Evolutionary conservation across 2,113 vertebrate genomes (phyloP).

Genomic region (Hyperoodon ampullatus): DNA sequence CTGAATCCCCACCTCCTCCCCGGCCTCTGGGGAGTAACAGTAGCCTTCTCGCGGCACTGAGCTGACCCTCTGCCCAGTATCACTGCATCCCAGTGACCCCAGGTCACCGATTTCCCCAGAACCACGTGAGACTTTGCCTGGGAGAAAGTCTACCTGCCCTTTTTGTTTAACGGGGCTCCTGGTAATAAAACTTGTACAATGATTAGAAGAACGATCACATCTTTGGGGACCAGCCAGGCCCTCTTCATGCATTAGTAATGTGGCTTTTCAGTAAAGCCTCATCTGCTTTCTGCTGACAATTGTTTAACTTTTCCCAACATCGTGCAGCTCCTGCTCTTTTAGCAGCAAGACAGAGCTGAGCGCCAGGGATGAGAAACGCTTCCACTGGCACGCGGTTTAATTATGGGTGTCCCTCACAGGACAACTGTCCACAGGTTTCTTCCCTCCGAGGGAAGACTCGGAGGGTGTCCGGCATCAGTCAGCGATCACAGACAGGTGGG

Average conservation of each 20-base stretch:
- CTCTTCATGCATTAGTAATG: slow-evolving; percentile 81
- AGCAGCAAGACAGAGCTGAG: slow-evolving; percentile 74
- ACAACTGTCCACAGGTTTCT: slow-evolving; percentile 71
- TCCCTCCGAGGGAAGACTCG: slow-evolving; percentile 63
- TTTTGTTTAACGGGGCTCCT: slow-evolving; percentile 57
- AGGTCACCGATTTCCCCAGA: slow-evolving; percentile 63
- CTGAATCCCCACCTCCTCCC: slow-evolving; percentile 11
- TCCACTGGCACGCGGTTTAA: slow-evolving; percentile 77
- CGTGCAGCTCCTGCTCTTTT: slow-evolving; percentile 68
- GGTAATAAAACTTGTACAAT: slow-evolving; percentile 71
- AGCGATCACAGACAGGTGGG: slow-evolving; percentile 59
- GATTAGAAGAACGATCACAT: slow-evolving; percentile 75
- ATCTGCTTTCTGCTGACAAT: slow-evolving; percentile 77
- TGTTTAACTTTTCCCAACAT: slow-evolving; percentile 81
- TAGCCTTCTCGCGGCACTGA: not conserved
- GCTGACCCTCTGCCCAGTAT: slow-evolving; percentile 37
- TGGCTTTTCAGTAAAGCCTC: slow-evolving; percentile 77
- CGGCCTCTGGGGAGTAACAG: slow-evolving; percentile 58
- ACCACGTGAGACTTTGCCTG: not conserved
- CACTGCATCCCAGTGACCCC: not conserved
- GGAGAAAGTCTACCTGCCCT: slow-evolving; percentile 61
- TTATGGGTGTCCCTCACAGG: slow-evolving; percentile 68
- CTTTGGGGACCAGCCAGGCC: slow-evolving; percentile 71
- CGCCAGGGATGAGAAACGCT: slow-evolving; percentile 72
- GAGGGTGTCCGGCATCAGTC: slow-evolving; percentile 44